A percentile compares a stretch with the other conserved stretches of the same genome.
phyloP scores from a whole-genome alignment of 2,797 vertebrate species.

The Peromyscus aztecus region DNA sequence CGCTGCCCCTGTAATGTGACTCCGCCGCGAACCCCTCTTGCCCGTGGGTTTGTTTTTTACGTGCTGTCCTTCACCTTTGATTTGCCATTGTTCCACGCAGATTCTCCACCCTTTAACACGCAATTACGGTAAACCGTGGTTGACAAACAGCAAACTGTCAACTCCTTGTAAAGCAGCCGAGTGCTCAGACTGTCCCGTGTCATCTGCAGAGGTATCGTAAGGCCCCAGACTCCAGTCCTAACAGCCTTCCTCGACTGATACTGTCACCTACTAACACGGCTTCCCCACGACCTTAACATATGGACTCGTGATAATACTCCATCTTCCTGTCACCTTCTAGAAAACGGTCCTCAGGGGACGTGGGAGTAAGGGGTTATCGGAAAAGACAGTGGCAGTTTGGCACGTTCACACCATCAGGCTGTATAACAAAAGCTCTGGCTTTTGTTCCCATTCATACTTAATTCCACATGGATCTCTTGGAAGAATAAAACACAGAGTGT shows the following conservation, averaged over 20 bases:
- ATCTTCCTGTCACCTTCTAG: conserved; percentile 72
- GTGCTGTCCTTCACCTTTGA: conserved; percentile 91
- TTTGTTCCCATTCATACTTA: neutral
- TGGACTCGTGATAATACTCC: conserved; percentile 75
- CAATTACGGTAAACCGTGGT: conserved; percentile 99
- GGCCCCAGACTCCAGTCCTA: conserved; percentile 87
- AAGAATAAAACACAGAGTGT: neutral
- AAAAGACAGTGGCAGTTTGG: neutral
- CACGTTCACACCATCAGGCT: neutral
- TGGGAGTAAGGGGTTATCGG: neutral
- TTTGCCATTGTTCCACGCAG: conserved; percentile 97
- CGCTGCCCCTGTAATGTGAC: conserved; percentile 65
- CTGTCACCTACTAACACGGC: conserved; percentile 85
- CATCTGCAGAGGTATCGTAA: conserved; percentile 98
- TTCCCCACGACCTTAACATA: conserved; percentile 70
- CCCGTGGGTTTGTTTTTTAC: conserved; percentile 84
- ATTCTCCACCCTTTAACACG: conserved; percentile 98
- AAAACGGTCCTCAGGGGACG: neutral
- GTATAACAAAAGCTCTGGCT: neutral
- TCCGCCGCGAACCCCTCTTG: conserved; percentile 78
- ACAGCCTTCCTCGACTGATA: conserved; percentile 86
- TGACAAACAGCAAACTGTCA: conserved; percentile 99
- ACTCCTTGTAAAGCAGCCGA: conserved; percentile 97
- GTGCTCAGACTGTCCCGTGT: conserved; percentile 96
- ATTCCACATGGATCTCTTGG: neutral